A percentile compares a stretch with the other conserved stretches of the same genome.
Conservation (phyloP, 2,797 vertebrate species). For the Danio aesculapii region DNA sequence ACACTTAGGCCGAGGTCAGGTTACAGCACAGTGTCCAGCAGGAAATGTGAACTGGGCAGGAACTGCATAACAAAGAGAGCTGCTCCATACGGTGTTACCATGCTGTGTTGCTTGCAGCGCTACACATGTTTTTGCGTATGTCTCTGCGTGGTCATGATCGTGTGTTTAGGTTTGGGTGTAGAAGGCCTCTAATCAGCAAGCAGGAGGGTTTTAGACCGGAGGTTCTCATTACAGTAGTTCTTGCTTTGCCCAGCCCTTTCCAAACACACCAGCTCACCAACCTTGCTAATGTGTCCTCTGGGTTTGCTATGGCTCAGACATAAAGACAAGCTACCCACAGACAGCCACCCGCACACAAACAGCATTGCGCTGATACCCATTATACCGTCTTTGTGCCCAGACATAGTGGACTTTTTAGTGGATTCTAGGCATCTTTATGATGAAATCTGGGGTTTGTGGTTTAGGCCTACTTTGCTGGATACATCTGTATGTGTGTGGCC, state of each 20-base stretch:
- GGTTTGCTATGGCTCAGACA: slow-evolving; percentile 42
- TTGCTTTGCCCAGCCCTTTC: slow-evolving; percentile 48
- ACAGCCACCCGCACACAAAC: slow-evolving; percentile 35
- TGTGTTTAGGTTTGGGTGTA: slow-evolving; percentile 57
- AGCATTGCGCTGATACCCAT: slow-evolving; percentile 24
- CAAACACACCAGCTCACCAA: slow-evolving; percentile 18
- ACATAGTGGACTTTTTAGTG: slow-evolving; percentile 34
- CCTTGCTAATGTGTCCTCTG: slow-evolving; percentile 50
- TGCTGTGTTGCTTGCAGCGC: slow-evolving; percentile 16
- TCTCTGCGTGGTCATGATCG: slow-evolving; percentile 19
- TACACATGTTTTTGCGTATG: slow-evolving; percentile 42
- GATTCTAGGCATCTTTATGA: slow-evolving; percentile 51
- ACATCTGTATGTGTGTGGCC: slow-evolving; percentile 55
- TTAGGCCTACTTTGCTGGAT: slow-evolving; percentile 43
- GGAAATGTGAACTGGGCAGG: slow-evolving; percentile 35
- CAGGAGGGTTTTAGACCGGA: slow-evolving; percentile 74
- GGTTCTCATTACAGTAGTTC: slow-evolving; percentile 79
- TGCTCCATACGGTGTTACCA: slow-evolving; percentile 5
- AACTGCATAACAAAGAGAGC: slow-evolving; percentile 33
- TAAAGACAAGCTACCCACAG: slow-evolving; percentile 44
- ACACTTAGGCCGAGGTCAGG: slow-evolving; percentile 38
- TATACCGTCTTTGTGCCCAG: slow-evolving; percentile 34
- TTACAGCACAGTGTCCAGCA: slow-evolving; percentile 35
- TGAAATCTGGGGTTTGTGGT: slow-evolving; percentile 55
- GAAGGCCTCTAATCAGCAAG: slow-evolving; percentile 76